phyloP scores from a whole-genome alignment of 2,113 vertebrate species.

The Chaetura pelagica region DNA sequence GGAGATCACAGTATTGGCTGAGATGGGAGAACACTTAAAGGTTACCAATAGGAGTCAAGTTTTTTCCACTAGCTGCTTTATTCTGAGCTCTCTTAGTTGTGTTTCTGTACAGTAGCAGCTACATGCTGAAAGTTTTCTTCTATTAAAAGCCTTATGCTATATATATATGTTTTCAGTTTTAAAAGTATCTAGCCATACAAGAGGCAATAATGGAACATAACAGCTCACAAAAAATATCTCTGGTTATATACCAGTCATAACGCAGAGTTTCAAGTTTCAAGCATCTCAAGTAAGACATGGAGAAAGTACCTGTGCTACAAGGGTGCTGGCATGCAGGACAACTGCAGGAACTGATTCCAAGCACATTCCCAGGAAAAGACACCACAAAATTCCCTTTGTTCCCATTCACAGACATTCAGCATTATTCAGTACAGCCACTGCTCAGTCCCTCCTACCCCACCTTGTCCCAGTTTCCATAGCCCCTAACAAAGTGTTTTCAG shows the following conservation, averaged over 20 bases:
- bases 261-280: not conserved
- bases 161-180: not conserved
- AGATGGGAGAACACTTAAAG: not conserved
- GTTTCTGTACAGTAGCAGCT: not conserved
- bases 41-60: not conserved
- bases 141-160: not conserved
- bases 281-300: not conserved
- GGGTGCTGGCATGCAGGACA: not conserved
- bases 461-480: not conserved
- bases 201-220: not conserved
- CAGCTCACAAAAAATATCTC: not conserved
- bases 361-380: not conserved
- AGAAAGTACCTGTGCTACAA: not conserved
- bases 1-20: not conserved
- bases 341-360: not conserved
- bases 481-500: not conserved
- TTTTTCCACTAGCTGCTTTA: not conserved
- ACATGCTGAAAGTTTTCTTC: not conserved
- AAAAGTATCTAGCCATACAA: not conserved
- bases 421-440: not conserved
- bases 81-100: accelerated
- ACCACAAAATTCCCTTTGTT: not conserved
- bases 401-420: not conserved
- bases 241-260: not conserved
- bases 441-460: not conserved